Evolutionary conservation across 2,888 invertebrate genomes (phyloP).

Genomic region (Vannuccia rotundouncinata): DNA sequence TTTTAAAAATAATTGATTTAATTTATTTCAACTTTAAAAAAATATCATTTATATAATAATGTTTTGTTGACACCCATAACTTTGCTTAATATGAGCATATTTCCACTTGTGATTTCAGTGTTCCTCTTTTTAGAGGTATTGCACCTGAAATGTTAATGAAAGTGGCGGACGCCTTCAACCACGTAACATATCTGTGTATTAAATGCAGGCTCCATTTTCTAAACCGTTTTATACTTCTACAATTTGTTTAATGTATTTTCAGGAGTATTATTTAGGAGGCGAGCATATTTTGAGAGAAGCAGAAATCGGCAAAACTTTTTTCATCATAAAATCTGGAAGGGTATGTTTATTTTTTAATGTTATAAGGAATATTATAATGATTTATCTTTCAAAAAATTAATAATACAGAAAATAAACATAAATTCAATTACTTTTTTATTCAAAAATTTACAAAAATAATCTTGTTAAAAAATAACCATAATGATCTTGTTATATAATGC

Average conservation of each 20-base stretch:
- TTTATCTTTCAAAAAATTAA: not conserved
- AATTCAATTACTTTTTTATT: not conserved
- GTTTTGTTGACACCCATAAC: no score
- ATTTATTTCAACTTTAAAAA: no score
- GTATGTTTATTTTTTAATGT: not conserved
- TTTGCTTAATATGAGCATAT: no score
- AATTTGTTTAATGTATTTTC: no score
- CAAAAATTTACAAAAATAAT: not conserved
- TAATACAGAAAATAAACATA: not conserved
- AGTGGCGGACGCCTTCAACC: constrained; percentile 77
- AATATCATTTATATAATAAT: no score
- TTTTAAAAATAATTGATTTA: not conserved
- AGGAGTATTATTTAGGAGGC: not conserved
- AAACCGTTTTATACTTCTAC: no score
- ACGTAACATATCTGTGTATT: constrained; percentile 65
- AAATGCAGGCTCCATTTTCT: no score
- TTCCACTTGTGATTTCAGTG: constrained; percentile 57
- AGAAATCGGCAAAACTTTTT: not conserved
- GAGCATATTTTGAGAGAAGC: not conserved
- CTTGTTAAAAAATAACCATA: not conserved
- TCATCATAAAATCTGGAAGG: not conserved
- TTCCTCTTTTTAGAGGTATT: constrained; percentile 69
- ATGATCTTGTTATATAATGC: not conserved
- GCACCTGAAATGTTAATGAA: constrained; percentile 67
- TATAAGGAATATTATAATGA: not conserved